Percentiles rank a stretch among this genome's conserved stretches.
Evolutionary conservation across 2,888 invertebrate genomes (phyloP).

Genomic region (Cosmorhoe ocellata): DNA sequence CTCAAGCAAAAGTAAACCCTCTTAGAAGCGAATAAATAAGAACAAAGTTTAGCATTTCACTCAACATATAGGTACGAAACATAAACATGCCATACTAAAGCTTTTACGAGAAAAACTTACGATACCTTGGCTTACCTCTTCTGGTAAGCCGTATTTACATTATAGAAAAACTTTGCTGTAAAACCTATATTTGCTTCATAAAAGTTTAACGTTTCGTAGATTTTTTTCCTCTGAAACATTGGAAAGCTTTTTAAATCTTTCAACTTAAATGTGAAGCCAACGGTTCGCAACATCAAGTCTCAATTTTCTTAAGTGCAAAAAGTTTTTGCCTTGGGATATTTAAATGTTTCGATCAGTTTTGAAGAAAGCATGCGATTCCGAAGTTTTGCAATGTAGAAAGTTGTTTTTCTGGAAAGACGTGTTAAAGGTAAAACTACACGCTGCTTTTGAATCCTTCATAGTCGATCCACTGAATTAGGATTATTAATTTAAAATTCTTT

Average conservation of each 20-base stretch:
- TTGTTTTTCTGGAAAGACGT: too few relatives aligned
- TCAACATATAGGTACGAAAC: not conserved
- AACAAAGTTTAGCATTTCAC: not conserved
- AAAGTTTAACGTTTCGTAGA: slow-evolving; percentile 12
- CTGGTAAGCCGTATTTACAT: slow-evolving; percentile 28
- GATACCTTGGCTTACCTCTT: not conserved
- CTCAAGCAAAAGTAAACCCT: not conserved
- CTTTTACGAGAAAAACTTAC: not conserved
- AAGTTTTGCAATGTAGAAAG: too few relatives aligned
- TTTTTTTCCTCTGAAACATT: slow-evolving; percentile 26
- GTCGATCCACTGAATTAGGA: too few relatives aligned
- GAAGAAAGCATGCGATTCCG: too few relatives aligned
- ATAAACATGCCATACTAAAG: not conserved
- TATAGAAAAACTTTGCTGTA: slow-evolving; percentile 11
- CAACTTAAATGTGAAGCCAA: slow-evolving; percentile 22
- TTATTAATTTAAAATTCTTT: too few relatives aligned
- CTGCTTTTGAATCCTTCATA: too few relatives aligned
- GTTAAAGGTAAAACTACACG: too few relatives aligned
- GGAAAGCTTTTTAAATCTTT: slow-evolving; percentile 31
- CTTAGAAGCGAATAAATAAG: not conserved
- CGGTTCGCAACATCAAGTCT: slow-evolving; percentile 14
- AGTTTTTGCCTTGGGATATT: slow-evolving; percentile 8
- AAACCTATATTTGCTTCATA: slow-evolving; percentile 18
- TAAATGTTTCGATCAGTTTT: not conserved
- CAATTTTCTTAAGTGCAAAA: slow-evolving; percentile 20